Conservation (phyloP, 2,888 invertebrate genomes). For the Rugalucina vietnamica region DNA sequence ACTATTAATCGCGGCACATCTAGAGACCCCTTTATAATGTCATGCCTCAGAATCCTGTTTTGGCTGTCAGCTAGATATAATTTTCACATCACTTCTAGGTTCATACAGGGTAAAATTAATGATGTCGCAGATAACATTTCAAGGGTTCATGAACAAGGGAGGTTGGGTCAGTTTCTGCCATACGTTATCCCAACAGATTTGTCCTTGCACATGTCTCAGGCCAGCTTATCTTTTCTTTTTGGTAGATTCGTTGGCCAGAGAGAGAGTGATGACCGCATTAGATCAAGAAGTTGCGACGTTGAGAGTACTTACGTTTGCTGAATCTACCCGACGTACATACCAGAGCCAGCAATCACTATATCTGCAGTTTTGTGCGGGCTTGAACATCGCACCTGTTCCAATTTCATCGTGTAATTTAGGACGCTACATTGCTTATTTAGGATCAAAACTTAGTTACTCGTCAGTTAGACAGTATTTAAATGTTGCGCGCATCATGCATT, state of each 20-base stretch:
- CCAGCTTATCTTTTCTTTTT: conserved; percentile 10
- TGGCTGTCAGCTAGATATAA: too few relatives aligned
- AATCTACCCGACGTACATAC: background rate
- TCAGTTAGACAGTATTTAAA: conserved; percentile 1
- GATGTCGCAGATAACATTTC: background rate
- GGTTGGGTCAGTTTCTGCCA: background rate
- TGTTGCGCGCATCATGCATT: conserved; percentile 2
- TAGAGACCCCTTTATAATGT: too few relatives aligned
- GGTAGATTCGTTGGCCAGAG: background rate
- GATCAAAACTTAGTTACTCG: background rate
- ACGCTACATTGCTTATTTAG: background rate
- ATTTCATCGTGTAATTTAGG: background rate
- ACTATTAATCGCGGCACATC: too few relatives aligned
- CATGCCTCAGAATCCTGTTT: too few relatives aligned
- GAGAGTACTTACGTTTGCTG: conserved; percentile 2
- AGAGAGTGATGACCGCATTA: background rate
- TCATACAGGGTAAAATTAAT: too few relatives aligned
- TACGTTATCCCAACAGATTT: background rate
- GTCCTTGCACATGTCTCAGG: background rate
- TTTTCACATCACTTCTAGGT: too few relatives aligned
- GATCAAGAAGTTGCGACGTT: conserved; percentile 2
- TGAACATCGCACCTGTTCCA: background rate
- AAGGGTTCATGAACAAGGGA: background rate
- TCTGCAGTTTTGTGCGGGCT: background rate
- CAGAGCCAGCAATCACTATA: background rate